Evolutionary conservation across 1,140 invertebrate species (phyloP), one percentile per base, ranked within the genome.

Genomic region (Frieseomelitta varia): DNA sequence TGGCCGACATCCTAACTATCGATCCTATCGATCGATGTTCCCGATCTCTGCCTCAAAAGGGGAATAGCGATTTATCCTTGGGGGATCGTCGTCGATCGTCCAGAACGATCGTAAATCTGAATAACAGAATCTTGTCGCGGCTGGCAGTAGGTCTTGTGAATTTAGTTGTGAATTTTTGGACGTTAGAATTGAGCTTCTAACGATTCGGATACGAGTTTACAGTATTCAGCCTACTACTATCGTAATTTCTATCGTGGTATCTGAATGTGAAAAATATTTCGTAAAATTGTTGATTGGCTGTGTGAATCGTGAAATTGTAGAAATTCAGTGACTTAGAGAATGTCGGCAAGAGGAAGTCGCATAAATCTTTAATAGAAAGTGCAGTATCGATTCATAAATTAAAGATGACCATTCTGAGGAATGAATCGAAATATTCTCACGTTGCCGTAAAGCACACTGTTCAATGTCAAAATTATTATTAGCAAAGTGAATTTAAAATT

Each of bases 1-100:
- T 86, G 67, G 30, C n/a, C 39, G 39, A 47, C 39, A 30, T 74
- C 27, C 61, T 76, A 67, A 55, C 56, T 34, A 67, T 47, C 56
- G 58, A 15, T 1, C 3, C 8, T n/a, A n/a, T 4, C 30, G 30
- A 67, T 63, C 63, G 73, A 53, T 19, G 17, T 14, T 51, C 19
- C 19, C 47, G 21, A 63, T 27, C 11, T 21, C 12, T 27, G n/a
- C 4, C 6, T 11, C 15, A 1, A 27, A n/a, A 24, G 53, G 39
- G 19, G 30, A 58, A 39, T 58, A 51, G 63, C 39, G 39, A 67
- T 78, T 61, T 51, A 76, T 51, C n/a, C 17, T 53, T 53, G 12
- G 15, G n/a, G 24, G 39, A 24, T 71, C 39, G 6, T 47, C 15
- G 39, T 47, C n/a, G 68, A n/a, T n/a, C 68, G 24, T 17, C 21